A percentile compares a stretch with the other conserved stretches of the same genome.
Conservation (phyloP, 2,113 vertebrate species). For the Alectura lathami region DNA sequence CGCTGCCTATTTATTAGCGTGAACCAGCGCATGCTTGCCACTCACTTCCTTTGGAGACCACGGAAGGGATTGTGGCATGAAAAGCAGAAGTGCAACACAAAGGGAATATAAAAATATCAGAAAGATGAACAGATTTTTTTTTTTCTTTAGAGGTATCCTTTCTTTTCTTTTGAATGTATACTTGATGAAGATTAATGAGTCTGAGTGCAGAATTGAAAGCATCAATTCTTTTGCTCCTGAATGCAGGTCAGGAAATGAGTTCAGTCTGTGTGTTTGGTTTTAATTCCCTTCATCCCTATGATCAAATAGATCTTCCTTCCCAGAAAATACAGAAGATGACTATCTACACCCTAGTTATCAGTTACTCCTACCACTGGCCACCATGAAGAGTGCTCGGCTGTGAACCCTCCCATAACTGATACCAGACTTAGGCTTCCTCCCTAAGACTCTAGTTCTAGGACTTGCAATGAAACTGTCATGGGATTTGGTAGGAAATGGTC, state of each 20-base stretch:
- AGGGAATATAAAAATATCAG: not conserved
- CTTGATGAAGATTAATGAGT: constrained; percentile 1
- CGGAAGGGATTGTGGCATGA: not conserved
- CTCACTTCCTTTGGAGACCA: not conserved
- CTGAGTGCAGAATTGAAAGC: not conserved
- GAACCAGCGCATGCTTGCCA: not conserved
- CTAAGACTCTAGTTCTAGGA: not conserved
- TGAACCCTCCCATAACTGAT: not conserved
- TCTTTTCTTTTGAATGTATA: not conserved
- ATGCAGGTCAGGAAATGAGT: not conserved
- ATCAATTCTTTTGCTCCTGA: constrained; percentile 1
- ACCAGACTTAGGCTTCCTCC: not conserved
- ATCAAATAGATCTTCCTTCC: constrained; percentile 1
- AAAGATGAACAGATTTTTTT: not conserved
- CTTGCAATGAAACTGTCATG: accelerated
- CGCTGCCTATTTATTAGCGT: not conserved
- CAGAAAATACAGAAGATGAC: not conserved
- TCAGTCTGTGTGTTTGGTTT: not conserved
- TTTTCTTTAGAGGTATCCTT: not conserved
- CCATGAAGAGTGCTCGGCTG: not conserved
- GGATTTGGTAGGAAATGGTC: not conserved
- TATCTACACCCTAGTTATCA: not conserved
- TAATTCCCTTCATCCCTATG: constrained; percentile 21
- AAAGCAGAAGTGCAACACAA: not conserved
- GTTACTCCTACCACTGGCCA: not conserved